Base-by-base conservation (phyloP, 1,140 invertebrate genomes). In the Pristionchus pacificus region DNA sequence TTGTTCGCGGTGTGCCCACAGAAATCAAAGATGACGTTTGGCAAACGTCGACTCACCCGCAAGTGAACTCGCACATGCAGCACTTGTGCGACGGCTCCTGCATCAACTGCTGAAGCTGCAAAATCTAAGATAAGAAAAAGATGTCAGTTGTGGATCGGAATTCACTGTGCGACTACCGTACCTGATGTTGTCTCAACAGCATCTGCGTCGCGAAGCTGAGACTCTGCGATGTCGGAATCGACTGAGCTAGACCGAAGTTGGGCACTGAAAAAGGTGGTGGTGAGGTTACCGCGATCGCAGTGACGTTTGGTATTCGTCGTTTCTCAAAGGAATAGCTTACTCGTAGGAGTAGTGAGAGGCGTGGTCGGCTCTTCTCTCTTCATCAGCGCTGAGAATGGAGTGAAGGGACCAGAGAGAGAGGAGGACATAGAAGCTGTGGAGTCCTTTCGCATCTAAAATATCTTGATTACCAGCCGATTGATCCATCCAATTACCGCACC, bases 201-300 rank as follows among this genome's bases (percentile, higher is more conserved):
- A 73, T 73, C n/a, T 73, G 71, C 19, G 59, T 73, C 1, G 66
- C 65, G 38, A 61, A 73, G 33, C 29, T 66, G 38, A 72, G 57
- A 24, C 70, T 58, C 27, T 66, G 64, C 0, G 32, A 28, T 24
- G 66, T 29, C 32, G 62, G 61, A 10, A 63, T 57, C 15, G 68
- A 25, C 6, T 60, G 49, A 28, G 60, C 29, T 33, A 60, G 33
- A 57, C 64, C 62, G 1, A 66, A 38, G 55, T 25, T 38, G 19
- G 65, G 13, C 3, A 69, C n/a, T 13, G 67, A 32, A 10, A 63
- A 30, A 19, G 28, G n/a, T 24, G 38, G 60, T 29, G 71, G 60
- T 15, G 68, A 59, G 15, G 60, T 63, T 19, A 49, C 38, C 19
- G 38, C 19, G 19, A 49, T 49, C 6, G 19, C 6, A 49, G 6